Evolutionary conservation across 2,888 invertebrate species (phyloP).

Genomic region (Lasioglossum lativentre): DNA sequence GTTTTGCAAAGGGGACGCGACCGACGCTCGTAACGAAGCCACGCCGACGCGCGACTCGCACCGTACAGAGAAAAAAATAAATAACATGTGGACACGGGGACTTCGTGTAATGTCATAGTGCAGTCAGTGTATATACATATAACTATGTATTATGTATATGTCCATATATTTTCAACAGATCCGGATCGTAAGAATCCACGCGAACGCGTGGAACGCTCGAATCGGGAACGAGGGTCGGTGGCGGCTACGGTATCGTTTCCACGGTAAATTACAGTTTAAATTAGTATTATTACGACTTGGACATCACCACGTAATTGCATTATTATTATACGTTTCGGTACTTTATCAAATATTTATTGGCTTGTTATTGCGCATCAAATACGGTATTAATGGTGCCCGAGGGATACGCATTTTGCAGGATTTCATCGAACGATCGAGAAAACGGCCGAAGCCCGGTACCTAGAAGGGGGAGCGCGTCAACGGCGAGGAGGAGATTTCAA

Average conservation of each 20-base stretch:
- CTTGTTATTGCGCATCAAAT: conserved; percentile 68
- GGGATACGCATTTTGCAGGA: conserved; percentile 49
- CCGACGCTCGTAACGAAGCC: background rate
- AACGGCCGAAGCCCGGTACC: background rate
- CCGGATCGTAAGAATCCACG: background rate
- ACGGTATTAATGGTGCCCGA: conserved; percentile 58
- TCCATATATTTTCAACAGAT: background rate
- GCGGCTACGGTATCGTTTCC: conserved; percentile 32
- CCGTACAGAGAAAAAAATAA: background rate
- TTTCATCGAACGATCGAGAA: conserved; percentile 36
- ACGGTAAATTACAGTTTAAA: conserved; percentile 62
- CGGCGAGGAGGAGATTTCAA: background rate
- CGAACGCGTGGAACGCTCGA: background rate
- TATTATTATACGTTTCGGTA: conserved; percentile 69
- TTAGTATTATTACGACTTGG: conserved; percentile 62
- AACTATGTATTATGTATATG: background rate
- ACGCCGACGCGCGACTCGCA: background rate
- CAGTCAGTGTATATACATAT: too few species aligned
- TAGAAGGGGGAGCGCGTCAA: background rate
- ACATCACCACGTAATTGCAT: conserved; percentile 61
- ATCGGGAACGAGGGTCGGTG: conserved; percentile 12
- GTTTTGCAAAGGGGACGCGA: background rate
- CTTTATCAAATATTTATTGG: conserved; percentile 68
- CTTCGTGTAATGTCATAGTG: background rate
- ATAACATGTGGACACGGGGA: background rate